phyloP scores from a whole-genome alignment of 2,888 invertebrate genomes.

The Portevinia maculata region DNA sequence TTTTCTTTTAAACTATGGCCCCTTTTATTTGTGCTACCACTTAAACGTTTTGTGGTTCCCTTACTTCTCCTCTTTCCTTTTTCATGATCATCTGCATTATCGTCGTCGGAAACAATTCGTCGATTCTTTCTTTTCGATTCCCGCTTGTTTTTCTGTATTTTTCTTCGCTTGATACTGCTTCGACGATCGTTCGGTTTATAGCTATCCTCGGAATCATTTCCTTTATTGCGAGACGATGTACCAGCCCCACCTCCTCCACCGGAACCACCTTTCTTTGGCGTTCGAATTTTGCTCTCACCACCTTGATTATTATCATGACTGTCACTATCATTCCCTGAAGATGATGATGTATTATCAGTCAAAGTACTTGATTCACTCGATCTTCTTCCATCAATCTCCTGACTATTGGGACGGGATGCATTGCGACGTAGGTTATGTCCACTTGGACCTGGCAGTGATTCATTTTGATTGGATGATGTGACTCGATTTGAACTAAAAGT shows the following conservation, averaged over 20 bases:
- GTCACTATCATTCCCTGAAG: conserved; percentile 70
- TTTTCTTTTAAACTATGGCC: conserved; percentile 39
- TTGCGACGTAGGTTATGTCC: conserved; percentile 76
- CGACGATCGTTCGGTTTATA: conserved; percentile 83
- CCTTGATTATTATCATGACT: conserved; percentile 73
- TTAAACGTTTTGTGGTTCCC: conserved; percentile 22
- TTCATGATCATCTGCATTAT: conserved; percentile 77
- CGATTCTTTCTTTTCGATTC: conserved; percentile 33
- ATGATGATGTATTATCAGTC: conserved; percentile 61
- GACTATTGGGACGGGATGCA: conserved; percentile 76
- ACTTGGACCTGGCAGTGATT: conserved; percentile 74
- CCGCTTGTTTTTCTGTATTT: conserved; percentile 54
- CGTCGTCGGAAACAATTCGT: conserved; percentile 49
- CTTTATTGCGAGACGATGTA: conserved; percentile 84
- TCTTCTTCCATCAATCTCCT: conserved; percentile 77
- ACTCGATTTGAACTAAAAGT: conserved; percentile 81
- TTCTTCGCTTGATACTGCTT: conserved; percentile 53
- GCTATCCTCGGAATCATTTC: conserved; percentile 84
- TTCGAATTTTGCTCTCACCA: conserved; percentile 72
- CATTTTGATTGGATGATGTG: conserved; percentile 79
- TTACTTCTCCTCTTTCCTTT: conserved; percentile 56
- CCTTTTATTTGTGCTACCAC: conserved; percentile 28
- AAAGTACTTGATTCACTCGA: conserved; percentile 75
- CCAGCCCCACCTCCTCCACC: conserved; percentile 80
- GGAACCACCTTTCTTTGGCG: conserved; percentile 69